phyloP scores from a whole-genome alignment of 2,113 vertebrate genomes.

The Hyla sarda region DNA sequence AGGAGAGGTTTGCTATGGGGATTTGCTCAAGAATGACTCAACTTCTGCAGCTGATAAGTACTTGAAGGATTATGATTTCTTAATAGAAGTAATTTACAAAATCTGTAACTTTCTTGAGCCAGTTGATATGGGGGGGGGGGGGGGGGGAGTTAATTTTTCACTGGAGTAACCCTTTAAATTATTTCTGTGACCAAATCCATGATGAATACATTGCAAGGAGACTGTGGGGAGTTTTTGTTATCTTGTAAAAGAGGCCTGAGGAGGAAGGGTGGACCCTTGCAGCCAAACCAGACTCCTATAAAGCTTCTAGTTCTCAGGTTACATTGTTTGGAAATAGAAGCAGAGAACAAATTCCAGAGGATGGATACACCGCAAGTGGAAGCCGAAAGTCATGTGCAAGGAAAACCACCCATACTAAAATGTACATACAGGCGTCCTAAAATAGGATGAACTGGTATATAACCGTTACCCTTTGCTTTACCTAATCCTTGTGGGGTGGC shows the following conservation, averaged over 20 bases:
- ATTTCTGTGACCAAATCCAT: too few species aligned
- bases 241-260: background rate
- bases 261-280: background rate
- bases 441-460: background rate
- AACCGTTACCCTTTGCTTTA: too few species aligned
- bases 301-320: conserved; percentile 8
- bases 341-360: conserved; percentile 18
- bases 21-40: too few species aligned
- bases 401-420: background rate
- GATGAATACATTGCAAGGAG: background rate
- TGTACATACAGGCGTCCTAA: background rate
- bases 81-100: too few species aligned
- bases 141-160: too few species aligned
- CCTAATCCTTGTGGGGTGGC: too few species aligned
- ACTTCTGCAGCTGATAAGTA: too few species aligned
- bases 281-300: background rate
- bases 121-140: too few species aligned
- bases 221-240: background rate
- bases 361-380: background rate
- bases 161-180: too few species aligned
- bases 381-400: background rate
- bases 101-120: too few species aligned
- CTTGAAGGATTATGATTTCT: too few species aligned
- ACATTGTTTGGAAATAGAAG: conserved; percentile 26
- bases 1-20: too few species aligned